These are phyloP conservation scores for Bombus sylvicola DNA, from an alignment of 1,140 invertebrate species.

Conservation along the genomic window DNA sequence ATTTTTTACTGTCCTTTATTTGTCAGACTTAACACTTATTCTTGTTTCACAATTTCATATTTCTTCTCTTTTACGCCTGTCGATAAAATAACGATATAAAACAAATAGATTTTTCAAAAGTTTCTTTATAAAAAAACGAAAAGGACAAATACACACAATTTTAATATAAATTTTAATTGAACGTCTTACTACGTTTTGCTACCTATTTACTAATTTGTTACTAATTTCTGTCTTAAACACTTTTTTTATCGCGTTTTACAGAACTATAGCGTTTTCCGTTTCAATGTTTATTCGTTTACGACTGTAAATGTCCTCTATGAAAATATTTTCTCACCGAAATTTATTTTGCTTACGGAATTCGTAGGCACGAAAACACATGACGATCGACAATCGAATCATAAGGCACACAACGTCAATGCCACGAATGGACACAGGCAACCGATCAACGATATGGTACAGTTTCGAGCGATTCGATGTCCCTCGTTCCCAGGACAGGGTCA, in stretches of 20 bases:
- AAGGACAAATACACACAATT: not conserved
- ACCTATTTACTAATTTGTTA: too few species aligned
- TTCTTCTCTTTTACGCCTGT: not conserved
- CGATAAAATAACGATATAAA: not conserved
- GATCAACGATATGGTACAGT: slow-evolving; percentile 31
- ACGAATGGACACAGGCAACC: not conserved
- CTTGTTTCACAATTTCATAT: not conserved
- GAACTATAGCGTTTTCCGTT: too few species aligned
- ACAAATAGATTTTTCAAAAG: not conserved
- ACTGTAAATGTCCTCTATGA: too few species aligned
- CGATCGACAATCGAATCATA: slow-evolving; percentile 17
- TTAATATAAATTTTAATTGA: not conserved
- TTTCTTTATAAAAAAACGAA: not conserved
- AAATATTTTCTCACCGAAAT: not conserved
- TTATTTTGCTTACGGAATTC: not conserved
- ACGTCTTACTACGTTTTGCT: not conserved
- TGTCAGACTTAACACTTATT: not conserved
- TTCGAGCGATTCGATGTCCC: slow-evolving; percentile 51
- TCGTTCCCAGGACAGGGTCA: slow-evolving; percentile 39
- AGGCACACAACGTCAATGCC: not conserved
- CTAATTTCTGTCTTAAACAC: too few species aligned
- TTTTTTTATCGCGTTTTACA: too few species aligned
- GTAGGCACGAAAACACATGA: not conserved
- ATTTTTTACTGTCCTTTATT: not conserved
- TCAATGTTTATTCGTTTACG: too few species aligned